Evolutionary conservation across 2,888 invertebrate genomes (phyloP).

Genomic region (Drosophila mettleri): DNA sequence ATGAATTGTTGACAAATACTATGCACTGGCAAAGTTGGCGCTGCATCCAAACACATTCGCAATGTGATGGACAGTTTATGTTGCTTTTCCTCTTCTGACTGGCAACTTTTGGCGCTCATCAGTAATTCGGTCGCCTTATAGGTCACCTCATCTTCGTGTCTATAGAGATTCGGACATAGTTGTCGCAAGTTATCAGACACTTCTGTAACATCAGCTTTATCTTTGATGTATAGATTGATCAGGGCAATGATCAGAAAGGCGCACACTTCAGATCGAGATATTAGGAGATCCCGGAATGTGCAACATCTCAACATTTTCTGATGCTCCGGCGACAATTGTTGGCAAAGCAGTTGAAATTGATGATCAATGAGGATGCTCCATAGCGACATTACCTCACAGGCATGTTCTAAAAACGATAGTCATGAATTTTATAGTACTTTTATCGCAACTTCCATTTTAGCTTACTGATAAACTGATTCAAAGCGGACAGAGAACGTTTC

Average conservation of each 20-base stretch:
- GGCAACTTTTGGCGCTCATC: constrained; percentile 91
- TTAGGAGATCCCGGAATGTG: constrained; percentile 86
- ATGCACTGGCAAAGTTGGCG: constrained; percentile 93
- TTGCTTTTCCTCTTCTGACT: constrained; percentile 91
- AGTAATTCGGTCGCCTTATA: constrained; percentile 97
- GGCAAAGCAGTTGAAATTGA: constrained; percentile 93
- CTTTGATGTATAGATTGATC: constrained; percentile 96
- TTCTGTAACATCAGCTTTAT: constrained; percentile 97
- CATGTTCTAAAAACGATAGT: constrained; percentile 86
- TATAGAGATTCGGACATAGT: constrained; percentile 96
- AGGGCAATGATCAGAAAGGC: constrained; percentile 92
- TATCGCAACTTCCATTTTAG: constrained; percentile 21
- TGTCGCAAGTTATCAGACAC: constrained; percentile 95
- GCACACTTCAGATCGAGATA: constrained; percentile 87
- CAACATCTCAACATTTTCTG: constrained; percentile 88
- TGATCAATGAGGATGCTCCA: constrained; percentile 97
- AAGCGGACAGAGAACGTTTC: constrained; percentile 90
- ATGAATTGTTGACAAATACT: constrained; percentile 94
- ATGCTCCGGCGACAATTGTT: constrained; percentile 88
- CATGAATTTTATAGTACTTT: not conserved
- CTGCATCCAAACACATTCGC: constrained; percentile 94
- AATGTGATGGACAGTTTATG: constrained; percentile 91
- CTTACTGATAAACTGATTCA: constrained; percentile 89
- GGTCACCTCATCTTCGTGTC: constrained; percentile 97
- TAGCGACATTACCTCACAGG: constrained; percentile 95